Base-by-base conservation (phyloP, 2,888 invertebrate genomes). In the Nephrocerus scutellatus region DNA sequence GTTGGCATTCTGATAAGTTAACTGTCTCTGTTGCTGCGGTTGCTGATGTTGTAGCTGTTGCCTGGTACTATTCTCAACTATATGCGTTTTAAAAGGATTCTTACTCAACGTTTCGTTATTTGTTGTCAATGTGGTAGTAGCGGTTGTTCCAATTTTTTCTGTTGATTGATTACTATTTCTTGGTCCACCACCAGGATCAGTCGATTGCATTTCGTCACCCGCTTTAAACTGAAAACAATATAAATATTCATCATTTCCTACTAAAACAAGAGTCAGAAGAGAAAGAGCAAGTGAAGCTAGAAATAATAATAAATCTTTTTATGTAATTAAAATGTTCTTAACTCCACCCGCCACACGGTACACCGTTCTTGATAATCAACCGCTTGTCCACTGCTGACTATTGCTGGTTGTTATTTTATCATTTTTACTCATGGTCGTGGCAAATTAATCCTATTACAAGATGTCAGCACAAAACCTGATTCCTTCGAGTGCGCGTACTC, bases 171-270 rank as follows among this genome's bases (percentile, higher is more conserved):
- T 50, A 37, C 43, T 48, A 30, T 42, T 51, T 47, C 50, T 52
- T 51, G 58, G 55, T 56, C 63, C 68, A 59, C 59, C 61, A 48
- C 58, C 64, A 54, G 60, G 55, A 60, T 66, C 66, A 59, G 59
- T 61, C 62, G 68, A 62, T 68, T 67, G 67, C 68, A 68, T 68
- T 63, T 62, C 66, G 66, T 61, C 58, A 63, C 60, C 55, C 58
- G 56, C 56, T 57, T 56, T 55, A 62, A 66, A 53, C 65, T 66
- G 50, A 9, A 32, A 35, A 26, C 23, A 22, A 19, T 19, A 24
- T 21, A 12, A 28, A 33, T 16, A 32, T 22, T n/a, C n/a, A n/a
- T n/a, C n/a, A n/a, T n/a, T n/a, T n/a, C n/a, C n/a, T n/a, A n/a
- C n/a, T n/a, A n/a, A n/a, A n/a, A n/a, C 6, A 46, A 43, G 10